Conservation (phyloP, 2,797 vertebrate genomes). For the Eupleurogrammus muticus region DNA sequence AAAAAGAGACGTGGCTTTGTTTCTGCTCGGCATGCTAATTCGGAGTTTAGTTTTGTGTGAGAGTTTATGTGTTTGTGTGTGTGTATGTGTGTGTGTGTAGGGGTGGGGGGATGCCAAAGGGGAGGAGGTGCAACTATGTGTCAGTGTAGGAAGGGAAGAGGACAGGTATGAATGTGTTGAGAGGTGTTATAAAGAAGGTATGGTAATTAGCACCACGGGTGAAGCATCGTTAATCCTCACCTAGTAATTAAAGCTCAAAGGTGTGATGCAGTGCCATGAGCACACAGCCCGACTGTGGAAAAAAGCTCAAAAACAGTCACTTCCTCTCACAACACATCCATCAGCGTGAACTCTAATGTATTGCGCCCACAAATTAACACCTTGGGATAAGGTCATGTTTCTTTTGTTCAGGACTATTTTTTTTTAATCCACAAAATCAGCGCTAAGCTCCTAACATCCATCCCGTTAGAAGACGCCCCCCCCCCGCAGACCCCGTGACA, state of each 20-base stretch:
- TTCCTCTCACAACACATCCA: conserved; percentile 72
- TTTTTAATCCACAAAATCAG: conserved; percentile 27
- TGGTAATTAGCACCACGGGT: conserved; percentile 82
- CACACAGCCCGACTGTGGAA: conserved; percentile 61
- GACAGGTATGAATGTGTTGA: conserved; percentile 73
- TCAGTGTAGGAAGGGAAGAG: conserved; percentile 60
- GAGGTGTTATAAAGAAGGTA: conserved; percentile 77
- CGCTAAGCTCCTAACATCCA: conserved; percentile 4
- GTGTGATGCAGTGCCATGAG: conserved; percentile 78
- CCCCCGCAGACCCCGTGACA: conserved; percentile 29
- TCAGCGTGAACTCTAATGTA: conserved; percentile 60
- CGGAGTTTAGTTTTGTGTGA: conserved; percentile 53
- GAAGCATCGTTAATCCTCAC: conserved; percentile 83
- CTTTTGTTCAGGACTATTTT: conserved; percentile 32
- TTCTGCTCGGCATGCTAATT: conserved; percentile 70
- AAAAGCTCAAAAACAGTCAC: conserved; percentile 71
- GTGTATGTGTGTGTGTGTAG: neutral
- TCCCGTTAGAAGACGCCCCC: conserved; percentile 19
- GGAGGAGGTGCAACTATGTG: conserved; percentile 53
- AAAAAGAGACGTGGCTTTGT: conserved; percentile 68
- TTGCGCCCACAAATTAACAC: conserved; percentile 72
- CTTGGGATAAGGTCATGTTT: conserved; percentile 67
- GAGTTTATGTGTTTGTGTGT: conserved; percentile 26
- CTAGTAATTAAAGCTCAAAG: conserved; percentile 83
- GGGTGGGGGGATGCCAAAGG: conserved; percentile 24